Conservation (phyloP, 1,140 invertebrate genomes). For the Lepidurus packardi region DNA sequence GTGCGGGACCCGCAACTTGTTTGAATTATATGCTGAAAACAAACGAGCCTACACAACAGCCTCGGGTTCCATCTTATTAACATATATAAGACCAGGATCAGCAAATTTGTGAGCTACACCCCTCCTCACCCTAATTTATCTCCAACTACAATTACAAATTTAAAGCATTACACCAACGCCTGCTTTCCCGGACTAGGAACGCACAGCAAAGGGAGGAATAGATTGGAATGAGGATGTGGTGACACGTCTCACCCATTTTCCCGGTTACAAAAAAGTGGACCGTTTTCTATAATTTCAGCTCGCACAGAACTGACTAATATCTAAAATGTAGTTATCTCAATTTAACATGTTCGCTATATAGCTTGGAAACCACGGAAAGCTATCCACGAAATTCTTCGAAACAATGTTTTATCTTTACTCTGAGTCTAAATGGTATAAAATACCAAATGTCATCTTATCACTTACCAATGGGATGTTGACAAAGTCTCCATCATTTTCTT, state of each 20-base stretch:
- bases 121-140: not conserved
- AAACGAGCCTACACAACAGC: not conserved
- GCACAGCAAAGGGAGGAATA: not conserved
- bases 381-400: too few species aligned
- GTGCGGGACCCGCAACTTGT: conserved; percentile 2
- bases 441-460: not conserved
- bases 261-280: not conserved
- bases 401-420: too few species aligned
- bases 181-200: not conserved
- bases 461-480: conserved; percentile 5
- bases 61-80: not conserved
- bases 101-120: not conserved
- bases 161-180: not conserved
- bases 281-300: not conserved
- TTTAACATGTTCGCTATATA: not conserved
- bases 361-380: not conserved
- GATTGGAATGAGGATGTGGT: conserved; percentile 18
- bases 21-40: not conserved
- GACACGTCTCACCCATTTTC: conserved; percentile 10
- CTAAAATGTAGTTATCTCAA: not conserved
- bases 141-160: not conserved
- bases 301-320: not conserved
- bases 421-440: too few species aligned
- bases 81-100: conserved; percentile 14
- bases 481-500: conserved; percentile 1